Conservation (phyloP, 2,888 invertebrate species). For the Callinectes sapidus region DNA sequence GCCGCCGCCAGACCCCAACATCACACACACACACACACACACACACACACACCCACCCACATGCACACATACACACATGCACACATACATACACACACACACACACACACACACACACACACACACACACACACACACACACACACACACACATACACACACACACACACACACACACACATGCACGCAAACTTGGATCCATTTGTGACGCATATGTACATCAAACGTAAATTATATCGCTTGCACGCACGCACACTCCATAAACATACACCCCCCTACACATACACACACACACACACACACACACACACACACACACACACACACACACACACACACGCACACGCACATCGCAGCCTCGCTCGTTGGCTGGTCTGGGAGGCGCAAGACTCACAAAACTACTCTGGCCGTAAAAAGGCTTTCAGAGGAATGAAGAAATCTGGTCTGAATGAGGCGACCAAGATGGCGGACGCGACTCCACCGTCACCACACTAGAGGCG, state of each 20-base stretch:
- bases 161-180: not conserved
- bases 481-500: conserved; percentile 26
- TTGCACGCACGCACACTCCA: not conserved
- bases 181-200: conserved; percentile 1
- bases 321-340: conserved; percentile 9
- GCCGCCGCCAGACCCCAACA: too few species aligned
- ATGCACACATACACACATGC: too few species aligned
- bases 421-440: conserved; percentile 37
- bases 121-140: too few species aligned
- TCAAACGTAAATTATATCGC: conserved; percentile 33
- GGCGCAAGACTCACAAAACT: conserved; percentile 26
- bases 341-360: not conserved
- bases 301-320: not conserved
- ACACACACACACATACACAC: too few species aligned
- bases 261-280: not conserved
- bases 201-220: not conserved
- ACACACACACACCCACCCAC: too few species aligned
- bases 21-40: too few species aligned
- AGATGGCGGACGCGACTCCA: conserved; percentile 2
- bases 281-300: conserved; percentile 27
- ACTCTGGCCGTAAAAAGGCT: conserved; percentile 27
- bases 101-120: too few species aligned
- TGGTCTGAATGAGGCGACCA: conserved; percentile 33
- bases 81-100: too few species aligned
- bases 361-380: not conserved